These are phyloP conservation scores for Apteryx owenii DNA, from an alignment of 2,113 vertebrate genomes.

Conservation along the genomic window DNA sequence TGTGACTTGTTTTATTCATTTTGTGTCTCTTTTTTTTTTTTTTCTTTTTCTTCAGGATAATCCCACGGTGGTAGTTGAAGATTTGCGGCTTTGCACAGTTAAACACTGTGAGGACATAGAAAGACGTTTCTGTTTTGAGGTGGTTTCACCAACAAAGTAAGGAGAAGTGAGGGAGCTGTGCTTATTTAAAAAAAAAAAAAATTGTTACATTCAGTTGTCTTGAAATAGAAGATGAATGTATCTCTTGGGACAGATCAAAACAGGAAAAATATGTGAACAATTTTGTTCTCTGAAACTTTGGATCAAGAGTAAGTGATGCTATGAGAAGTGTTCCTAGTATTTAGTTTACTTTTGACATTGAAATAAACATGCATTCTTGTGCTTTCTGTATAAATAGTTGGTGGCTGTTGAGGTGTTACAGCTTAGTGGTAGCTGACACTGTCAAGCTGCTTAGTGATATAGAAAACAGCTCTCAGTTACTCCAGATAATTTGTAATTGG, in stretches of 20 bases:
- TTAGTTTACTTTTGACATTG: not conserved
- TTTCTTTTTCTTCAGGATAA: slow-evolving; percentile 82
- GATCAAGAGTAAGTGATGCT: not conserved
- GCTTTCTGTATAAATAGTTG: not conserved
- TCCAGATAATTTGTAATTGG: not conserved
- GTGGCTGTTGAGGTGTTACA: not conserved
- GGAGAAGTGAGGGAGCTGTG: slow-evolving; percentile 50
- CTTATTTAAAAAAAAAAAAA: not conserved
- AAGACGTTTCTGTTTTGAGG: slow-evolving; percentile 96
- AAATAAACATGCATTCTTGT: slow-evolving; percentile 6
- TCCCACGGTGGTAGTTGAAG: slow-evolving; percentile 97
- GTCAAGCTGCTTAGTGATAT: not conserved
- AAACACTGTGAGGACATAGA: slow-evolving; percentile 98
- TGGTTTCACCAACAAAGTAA: slow-evolving; percentile 97
- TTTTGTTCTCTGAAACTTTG: not conserved
- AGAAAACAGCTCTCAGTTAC: not conserved
- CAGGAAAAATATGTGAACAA: slow-evolving; percentile 18
- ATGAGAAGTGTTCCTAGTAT: not conserved
- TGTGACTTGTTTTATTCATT: not conserved
- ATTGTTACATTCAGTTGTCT: not conserved
- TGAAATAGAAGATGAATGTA: not conserved
- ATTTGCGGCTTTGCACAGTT: slow-evolving; percentile 93
- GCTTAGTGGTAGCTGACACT: not conserved
- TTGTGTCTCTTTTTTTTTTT: not conserved
- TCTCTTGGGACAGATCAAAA: slow-evolving; percentile 12